phyloP scores from a whole-genome alignment of 2,888 invertebrate genomes.

The Cyclophora albipunctata region DNA sequence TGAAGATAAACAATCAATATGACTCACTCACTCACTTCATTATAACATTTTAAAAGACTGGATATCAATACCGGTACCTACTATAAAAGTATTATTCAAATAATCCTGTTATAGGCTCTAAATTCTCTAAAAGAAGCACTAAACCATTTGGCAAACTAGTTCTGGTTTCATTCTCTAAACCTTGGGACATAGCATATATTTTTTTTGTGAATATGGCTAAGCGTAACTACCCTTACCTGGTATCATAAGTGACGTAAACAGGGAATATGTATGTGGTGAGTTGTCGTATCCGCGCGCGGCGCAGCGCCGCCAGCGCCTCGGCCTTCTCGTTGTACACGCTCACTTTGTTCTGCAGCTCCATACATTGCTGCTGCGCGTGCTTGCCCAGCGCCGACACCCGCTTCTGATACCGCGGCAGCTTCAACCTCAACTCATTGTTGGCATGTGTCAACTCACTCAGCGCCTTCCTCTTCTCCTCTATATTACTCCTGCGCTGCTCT shows the following conservation, averaged over 20 bases:
- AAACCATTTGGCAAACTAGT: too few species aligned
- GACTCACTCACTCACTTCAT: too few species aligned
- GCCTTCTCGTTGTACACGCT: slow-evolving; percentile 44
- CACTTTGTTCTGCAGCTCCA: slow-evolving; percentile 48
- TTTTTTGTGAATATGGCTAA: too few species aligned
- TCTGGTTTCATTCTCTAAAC: too few species aligned
- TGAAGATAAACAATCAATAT: too few species aligned
- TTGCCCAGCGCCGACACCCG: slow-evolving; percentile 51
- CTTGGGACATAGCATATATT: too few species aligned
- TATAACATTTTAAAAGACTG: too few species aligned
- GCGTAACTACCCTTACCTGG: slow-evolving; percentile 35
- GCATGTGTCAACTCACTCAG: slow-evolving; percentile 37
- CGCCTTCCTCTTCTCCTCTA: slow-evolving; percentile 45
- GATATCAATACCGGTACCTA: too few species aligned
- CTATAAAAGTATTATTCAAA: too few species aligned
- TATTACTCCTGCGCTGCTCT: slow-evolving; percentile 51
- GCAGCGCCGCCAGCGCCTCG: slow-evolving; percentile 44
- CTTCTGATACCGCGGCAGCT: slow-evolving; percentile 62
- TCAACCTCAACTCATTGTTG: slow-evolving; percentile 52
- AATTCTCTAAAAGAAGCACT: too few species aligned
- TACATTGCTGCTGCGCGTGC: slow-evolving; percentile 45
- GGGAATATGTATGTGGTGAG: slow-evolving; percentile 67
- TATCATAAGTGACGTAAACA: slow-evolving; percentile 63
- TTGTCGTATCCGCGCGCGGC: slow-evolving; percentile 59
- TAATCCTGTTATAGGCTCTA: too few species aligned